Conservation (phyloP, 1,140 invertebrate genomes). For the Rhopalosiphum padi region DNA sequence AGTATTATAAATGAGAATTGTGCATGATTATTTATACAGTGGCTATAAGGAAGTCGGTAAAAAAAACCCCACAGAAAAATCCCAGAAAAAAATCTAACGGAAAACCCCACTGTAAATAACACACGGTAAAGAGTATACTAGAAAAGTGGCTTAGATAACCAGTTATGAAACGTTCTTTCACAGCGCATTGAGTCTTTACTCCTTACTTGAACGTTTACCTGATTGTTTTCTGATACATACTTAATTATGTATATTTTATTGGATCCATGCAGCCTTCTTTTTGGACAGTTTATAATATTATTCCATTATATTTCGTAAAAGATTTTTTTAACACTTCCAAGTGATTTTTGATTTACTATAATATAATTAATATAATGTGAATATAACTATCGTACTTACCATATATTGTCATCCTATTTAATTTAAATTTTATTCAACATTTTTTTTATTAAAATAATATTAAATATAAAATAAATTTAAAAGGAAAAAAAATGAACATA, state of each 20-base stretch:
- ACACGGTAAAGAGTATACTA: background rate
- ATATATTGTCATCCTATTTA: too few species aligned
- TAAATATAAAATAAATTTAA: background rate
- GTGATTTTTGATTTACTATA: too few species aligned
- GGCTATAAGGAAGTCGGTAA: background rate
- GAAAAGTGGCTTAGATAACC: background rate
- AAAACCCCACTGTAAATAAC: background rate
- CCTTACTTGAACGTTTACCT: too few species aligned
- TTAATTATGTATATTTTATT: background rate
- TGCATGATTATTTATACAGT: background rate
- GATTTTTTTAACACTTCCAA: too few species aligned
- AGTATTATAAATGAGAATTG: background rate
- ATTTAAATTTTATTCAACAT: too few species aligned
- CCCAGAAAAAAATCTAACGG: background rate
- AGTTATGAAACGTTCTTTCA: background rate
- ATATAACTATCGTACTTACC: too few species aligned
- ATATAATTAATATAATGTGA: too few species aligned
- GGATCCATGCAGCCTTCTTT: too few species aligned
- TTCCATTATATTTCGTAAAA: too few species aligned
- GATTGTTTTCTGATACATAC: background rate
- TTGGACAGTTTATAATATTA: too few species aligned
- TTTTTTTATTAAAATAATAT: too few species aligned
- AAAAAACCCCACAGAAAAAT: background rate
- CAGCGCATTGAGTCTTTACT: too few species aligned
- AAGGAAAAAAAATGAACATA: background rate